Conservation (phyloP, 1,140 invertebrate species). For the Plectrocnemia conspersa region DNA sequence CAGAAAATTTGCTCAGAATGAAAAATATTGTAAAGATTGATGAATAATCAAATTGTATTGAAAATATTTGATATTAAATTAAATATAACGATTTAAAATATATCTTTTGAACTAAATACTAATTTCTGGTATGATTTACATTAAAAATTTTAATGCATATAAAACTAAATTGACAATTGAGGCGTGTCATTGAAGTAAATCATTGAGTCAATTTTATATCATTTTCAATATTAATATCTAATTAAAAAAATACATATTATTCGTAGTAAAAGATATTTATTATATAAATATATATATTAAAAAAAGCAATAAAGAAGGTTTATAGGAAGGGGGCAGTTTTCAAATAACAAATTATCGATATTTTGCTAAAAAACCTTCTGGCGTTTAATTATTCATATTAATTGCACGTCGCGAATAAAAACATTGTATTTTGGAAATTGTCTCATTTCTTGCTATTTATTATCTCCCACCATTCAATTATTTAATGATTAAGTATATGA, state of each 20-base stretch:
- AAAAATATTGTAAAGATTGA: background rate
- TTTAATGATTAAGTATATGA: constrained; percentile 29
- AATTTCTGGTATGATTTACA: too few relatives aligned
- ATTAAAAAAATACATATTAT: too few relatives aligned
- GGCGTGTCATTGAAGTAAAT: too few relatives aligned
- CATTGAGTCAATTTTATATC: too few relatives aligned
- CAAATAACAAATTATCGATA: constrained; percentile 7
- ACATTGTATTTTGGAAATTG: constrained; percentile 26
- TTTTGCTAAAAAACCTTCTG: too few relatives aligned
- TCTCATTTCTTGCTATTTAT: constrained; percentile 31
- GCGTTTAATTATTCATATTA: too few relatives aligned
- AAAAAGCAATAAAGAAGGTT: constrained; percentile 31
- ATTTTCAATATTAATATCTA: constrained; percentile 27
- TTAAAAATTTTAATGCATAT: too few relatives aligned
- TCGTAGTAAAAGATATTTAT: background rate
- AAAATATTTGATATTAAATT: background rate
- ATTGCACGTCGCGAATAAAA: background rate
- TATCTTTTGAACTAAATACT: too few relatives aligned
- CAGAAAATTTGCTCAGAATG: constrained; percentile 16
- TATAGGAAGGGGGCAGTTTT: constrained; percentile 23
- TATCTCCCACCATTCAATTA: constrained; percentile 36
- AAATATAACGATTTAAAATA: background rate
- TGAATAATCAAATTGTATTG: constrained; percentile 1
- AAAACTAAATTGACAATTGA: too few relatives aligned
- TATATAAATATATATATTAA: constrained; percentile 21